Conservation (phyloP, 1,140 invertebrate genomes). For the Pomacea maculata region DNA sequence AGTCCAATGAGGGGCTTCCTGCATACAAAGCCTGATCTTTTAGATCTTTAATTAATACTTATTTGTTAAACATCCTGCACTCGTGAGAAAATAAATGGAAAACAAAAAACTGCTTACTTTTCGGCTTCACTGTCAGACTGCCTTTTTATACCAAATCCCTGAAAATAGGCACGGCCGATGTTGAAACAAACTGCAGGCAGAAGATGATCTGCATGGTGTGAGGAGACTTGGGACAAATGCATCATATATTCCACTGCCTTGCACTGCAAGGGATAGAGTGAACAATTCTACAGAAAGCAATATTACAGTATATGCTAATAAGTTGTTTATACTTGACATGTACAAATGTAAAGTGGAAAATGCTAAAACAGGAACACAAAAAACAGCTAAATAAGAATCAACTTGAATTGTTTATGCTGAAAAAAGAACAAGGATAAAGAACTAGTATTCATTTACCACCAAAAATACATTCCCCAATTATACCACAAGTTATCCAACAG, state of each 20-base stretch:
- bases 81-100: not conserved
- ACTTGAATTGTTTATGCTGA: not conserved
- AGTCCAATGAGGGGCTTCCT: not conserved
- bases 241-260: constrained; percentile 55
- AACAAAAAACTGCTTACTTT: constrained; percentile 46
- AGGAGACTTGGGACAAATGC: constrained; percentile 45
- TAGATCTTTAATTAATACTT: too few species aligned
- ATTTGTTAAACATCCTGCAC: not conserved
- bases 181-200: constrained; percentile 58
- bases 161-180: constrained; percentile 62
- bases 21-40: too few species aligned
- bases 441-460: not conserved
- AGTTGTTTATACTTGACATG: not conserved
- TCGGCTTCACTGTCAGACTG: constrained; percentile 63
- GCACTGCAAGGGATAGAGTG: constrained; percentile 39
- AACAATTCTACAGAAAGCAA: not conserved
- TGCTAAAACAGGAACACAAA: too few species aligned
- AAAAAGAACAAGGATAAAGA: not conserved
- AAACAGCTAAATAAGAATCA: too few species aligned
- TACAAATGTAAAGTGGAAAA: not conserved
- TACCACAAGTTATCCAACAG: not conserved
- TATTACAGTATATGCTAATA: not conserved
- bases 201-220: constrained; percentile 48
- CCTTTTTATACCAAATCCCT: constrained; percentile 55
- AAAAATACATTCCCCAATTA: not conserved